Evolutionary conservation across 2,797 vertebrate species (phyloP), one percentile per base, ranked within the genome.

Genomic region (Ataeniobius toweri): DNA sequence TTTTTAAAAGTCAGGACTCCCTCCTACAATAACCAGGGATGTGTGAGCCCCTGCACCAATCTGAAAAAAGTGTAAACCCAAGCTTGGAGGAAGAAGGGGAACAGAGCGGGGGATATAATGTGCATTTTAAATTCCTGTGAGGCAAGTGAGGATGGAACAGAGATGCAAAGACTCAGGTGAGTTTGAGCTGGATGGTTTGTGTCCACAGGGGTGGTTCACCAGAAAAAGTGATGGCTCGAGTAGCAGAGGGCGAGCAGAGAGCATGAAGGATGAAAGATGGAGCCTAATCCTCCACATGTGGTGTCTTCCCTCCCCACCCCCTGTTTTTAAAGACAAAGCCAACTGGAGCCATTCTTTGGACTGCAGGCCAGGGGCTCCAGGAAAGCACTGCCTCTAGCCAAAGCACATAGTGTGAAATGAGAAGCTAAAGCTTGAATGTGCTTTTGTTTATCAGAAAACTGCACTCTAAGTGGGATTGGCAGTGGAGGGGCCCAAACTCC

Each of bases 361-460:
- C 95, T 93, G 76, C 41, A 94, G 96, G 95, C 95, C 95, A 95
- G 94, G 89, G 95, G 95, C 95, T 95, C 89, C 94, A 93, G 93
- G 94, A 95, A 95, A 95, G 94, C 94, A 41, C 88, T 83, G 94
- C 94, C 94, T 90, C 85, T 88, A 96, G 95, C 95, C 96, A 96
- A 96, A 96, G 96, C 96, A 96, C 96, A 96, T 92, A 96, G 95
- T 96, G 96, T 96, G 96, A 96, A 96, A 96, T 96, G 96, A 96
- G 95, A 94, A 95, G 95, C 96, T 95, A 95, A 95, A 94, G 94
- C 96, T 94, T 91, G 93, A 96, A 96, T 96, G 95, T 95, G 96
- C 96, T 96, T 96, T 96, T 96, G 96, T 96, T 96, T 96, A 96
- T 96, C 96, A 94, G 94, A 95, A 96, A 96, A 95, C 95, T 96